phyloP scores from a whole-genome alignment of 2,797 vertebrate species.

The Calcarius lapponicus region DNA sequence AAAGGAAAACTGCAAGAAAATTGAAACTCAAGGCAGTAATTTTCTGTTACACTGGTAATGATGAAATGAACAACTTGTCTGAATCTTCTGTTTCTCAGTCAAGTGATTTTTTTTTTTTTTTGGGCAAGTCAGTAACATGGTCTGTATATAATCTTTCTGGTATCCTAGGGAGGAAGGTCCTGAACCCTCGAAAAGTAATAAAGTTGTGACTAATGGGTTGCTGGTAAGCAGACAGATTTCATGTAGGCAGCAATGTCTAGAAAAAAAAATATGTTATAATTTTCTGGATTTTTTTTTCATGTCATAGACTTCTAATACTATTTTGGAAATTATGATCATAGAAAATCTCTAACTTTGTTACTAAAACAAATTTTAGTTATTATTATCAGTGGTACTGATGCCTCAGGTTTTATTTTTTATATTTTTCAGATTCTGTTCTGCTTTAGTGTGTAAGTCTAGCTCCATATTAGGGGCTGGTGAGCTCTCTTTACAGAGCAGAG shows the following conservation, averaged over 20 bases:
- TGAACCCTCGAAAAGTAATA: not conserved
- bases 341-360: not conserved
- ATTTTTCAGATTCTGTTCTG: not conserved
- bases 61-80: not conserved
- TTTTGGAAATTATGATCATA: not conserved
- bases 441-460: not conserved
- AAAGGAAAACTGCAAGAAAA: not conserved
- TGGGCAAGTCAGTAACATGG: rapidly evolving
- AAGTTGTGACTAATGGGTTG: not conserved
- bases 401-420: not conserved
- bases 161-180: not conserved
- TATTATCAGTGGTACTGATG: not conserved
- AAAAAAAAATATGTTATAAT: not conserved
- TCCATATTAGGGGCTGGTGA: not conserved
- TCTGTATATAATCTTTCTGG: not conserved
- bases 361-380: not conserved
- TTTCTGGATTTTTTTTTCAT: not conserved
- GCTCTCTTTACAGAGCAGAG: not conserved
- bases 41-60: not conserved
- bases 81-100: not conserved
- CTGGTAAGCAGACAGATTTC: not conserved
- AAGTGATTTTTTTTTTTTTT: not conserved
- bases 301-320: not conserved
- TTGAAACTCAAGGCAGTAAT: not conserved
- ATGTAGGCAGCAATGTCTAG: not conserved